Percentiles rank a stretch among this genome's conserved stretches.
Conservation (phyloP, 1,140 invertebrate species). For the Wasmannia auropunctata region DNA sequence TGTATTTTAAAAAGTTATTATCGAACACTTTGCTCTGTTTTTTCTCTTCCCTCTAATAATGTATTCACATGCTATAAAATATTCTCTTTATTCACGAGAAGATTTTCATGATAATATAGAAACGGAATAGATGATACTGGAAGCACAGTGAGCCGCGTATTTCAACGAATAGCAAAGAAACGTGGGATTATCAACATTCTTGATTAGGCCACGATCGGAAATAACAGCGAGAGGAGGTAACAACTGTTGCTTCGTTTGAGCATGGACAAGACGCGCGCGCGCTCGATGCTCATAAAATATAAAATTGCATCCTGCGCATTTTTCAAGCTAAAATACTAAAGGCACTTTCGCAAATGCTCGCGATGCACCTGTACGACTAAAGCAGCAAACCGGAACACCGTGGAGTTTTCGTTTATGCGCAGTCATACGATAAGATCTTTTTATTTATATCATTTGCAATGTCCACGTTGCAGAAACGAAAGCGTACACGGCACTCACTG, state of each 20-base stretch:
- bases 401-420: slow-evolving; percentile 27
- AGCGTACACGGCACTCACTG: not conserved
- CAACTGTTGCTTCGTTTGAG: slow-evolving; percentile 54
- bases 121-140: not conserved
- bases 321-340: slow-evolving; percentile 60
- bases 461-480: slow-evolving; percentile 34
- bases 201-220: slow-evolving; percentile 30
- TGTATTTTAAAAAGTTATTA: slow-evolving; percentile 1
- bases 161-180: slow-evolving; percentile 5
- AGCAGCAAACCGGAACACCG: slow-evolving; percentile 3
- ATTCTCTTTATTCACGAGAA: not conserved
- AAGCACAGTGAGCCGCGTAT: not conserved
- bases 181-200: slow-evolving; percentile 5
- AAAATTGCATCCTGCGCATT: slow-evolving; percentile 59
- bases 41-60: not conserved
- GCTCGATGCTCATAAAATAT: slow-evolving; percentile 63
- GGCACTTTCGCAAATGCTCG: slow-evolving; percentile 47
- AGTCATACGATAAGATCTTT: slow-evolving; percentile 43
- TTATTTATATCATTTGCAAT: slow-evolving; percentile 31
- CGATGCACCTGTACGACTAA: not conserved
- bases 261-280: not conserved
- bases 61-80: not conserved
- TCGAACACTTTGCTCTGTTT: not conserved
- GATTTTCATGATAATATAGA: not conserved
- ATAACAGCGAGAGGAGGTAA: not conserved